Conservation (phyloP, 2,888 invertebrate species). For the Cheilosia impressa region DNA sequence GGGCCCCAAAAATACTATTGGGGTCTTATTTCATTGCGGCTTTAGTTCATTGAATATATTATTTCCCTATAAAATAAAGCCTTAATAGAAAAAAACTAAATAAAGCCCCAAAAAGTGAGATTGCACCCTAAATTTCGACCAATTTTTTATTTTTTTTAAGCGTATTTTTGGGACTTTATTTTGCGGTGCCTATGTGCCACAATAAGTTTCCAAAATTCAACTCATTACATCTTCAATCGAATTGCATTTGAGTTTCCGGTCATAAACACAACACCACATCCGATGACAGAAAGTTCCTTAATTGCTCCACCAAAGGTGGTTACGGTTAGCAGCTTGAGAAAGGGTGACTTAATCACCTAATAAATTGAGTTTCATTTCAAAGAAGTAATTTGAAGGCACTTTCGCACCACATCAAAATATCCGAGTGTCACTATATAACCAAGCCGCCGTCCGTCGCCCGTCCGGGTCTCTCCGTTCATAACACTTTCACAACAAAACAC, state of each 20-base stretch:
- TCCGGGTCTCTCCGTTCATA: not conserved
- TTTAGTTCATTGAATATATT: too few relatives aligned
- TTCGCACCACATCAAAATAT: conserved; percentile 72
- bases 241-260: conserved; percentile 54
- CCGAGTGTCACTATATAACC: conserved; percentile 25
- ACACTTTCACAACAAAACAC: conserved; percentile 63
- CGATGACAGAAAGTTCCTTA: conserved; percentile 71
- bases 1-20: too few relatives aligned
- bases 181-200: not conserved
- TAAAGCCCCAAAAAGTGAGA: too few relatives aligned
- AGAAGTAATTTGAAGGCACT: conserved; percentile 67
- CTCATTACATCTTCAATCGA: conserved; percentile 19
- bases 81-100: too few relatives aligned
- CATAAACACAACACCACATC: conserved; percentile 57
- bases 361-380: conserved; percentile 61
- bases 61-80: too few relatives aligned
- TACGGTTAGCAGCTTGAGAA: conserved; percentile 19
- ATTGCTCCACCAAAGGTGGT: conserved; percentile 53
- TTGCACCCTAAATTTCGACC: too few relatives aligned
- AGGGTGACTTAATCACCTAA: conserved; percentile 61
- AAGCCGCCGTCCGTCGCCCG: not conserved
- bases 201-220: conserved; percentile 34
- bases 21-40: too few relatives aligned
- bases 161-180: too few relatives aligned
- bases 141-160: too few relatives aligned